Base-by-base conservation (phyloP, 2,797 vertebrate species). In the Gadopsis marmoratus region DNA sequence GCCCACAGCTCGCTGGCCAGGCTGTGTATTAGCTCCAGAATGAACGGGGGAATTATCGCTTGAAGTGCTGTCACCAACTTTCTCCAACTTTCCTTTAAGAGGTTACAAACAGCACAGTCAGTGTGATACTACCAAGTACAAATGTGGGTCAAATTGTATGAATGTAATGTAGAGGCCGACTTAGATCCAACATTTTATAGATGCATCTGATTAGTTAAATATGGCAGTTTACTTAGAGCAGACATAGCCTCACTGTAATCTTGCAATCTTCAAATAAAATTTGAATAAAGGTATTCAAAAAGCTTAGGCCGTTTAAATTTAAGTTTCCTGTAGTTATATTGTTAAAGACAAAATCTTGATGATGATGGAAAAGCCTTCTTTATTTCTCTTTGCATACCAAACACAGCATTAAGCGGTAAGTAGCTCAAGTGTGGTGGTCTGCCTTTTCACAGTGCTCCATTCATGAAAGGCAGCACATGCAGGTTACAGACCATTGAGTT, bases 21-120 rank as follows among this genome's bases (percentile, higher is more conserved):
- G 93, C 65, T 97, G 96, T 19, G 79, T 45, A 23, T 76, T 87
- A 0, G 55, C 92, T 61, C 94, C 96, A 48, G 95, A 97, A n/a
- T 96, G 95, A 41, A 91, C 73, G 11, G 95, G 95, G 9, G 97
- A 97, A 76, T 93, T 87, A 59, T 97, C 96, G 26, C 94, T 95
- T 0, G 93, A 91, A 53, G 90, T 79, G 53, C 93, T 93, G 10
- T 97, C 97, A 82, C 94, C 84, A 3, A 55, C 89, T 89, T 91
- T 94, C 71, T 97, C 97, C 19, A 91, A 86, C 74, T 97, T 97
- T 91, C 95, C 98, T 99, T 83, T 62, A 9, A 74, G 14, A 83
- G 26, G 71, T 75, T 23, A 67, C 16, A 78, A 69, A 90, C 84
- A 71, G 13, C 60, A 84, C 29, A 50, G 59, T 81, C 39, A 67